Conservation (phyloP, 2,888 invertebrate species). For the Prenolepis imparis region DNA sequence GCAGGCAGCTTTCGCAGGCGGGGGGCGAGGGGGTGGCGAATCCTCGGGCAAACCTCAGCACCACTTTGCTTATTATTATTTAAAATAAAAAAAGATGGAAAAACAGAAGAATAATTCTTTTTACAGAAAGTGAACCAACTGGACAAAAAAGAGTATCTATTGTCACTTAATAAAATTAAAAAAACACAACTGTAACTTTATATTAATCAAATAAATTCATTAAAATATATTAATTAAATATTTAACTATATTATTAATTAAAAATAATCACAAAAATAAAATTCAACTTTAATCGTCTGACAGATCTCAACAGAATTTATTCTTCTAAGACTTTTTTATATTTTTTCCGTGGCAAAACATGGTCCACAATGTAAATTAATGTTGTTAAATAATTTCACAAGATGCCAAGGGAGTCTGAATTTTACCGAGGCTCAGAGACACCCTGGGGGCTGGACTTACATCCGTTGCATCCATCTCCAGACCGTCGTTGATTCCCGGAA, state of each 20-base stretch:
- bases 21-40: constrained; percentile 80
- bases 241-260: not conserved
- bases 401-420: constrained; percentile 66
- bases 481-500: constrained; percentile 97
- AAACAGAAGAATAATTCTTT: not conserved
- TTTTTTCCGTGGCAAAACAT: not conserved
- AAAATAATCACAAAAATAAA: constrained; percentile 13
- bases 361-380: not conserved
- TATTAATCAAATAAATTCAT: no score
- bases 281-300: not conserved
- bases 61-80: constrained; percentile 50
- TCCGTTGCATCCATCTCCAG: constrained; percentile 95
- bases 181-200: not conserved
- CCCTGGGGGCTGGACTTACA: constrained; percentile 89
- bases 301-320: not conserved
- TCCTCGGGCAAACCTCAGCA: constrained; percentile 68
- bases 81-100: not conserved
- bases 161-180: not conserved
- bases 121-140: not conserved
- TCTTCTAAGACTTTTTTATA: constrained; percentile 2
- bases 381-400: not conserved
- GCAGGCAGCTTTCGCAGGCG: constrained; percentile 83
- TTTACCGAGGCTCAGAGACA: constrained; percentile 63
- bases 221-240: not conserved
- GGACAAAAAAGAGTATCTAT: not conserved